Evolutionary conservation across 2,113 vertebrate species (phyloP).

Genomic region (Ctenodactylus gundi): DNA sequence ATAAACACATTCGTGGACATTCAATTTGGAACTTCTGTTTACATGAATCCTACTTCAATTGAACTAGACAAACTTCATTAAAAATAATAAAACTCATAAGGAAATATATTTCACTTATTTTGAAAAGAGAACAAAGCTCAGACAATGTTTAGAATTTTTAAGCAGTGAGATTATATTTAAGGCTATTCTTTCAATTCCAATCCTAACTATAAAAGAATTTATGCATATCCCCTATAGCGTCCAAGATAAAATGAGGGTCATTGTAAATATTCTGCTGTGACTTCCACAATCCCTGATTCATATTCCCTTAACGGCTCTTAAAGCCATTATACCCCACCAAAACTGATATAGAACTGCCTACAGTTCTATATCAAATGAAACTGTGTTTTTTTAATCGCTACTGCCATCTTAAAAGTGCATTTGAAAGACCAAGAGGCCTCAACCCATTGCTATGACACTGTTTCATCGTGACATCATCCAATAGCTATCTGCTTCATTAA

Average conservation of each 20-base stretch:
- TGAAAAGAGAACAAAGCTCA: neutral
- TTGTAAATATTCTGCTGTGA: neutral
- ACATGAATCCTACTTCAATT: neutral
- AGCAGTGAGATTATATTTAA: neutral
- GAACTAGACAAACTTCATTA: slow-evolving; percentile 20
- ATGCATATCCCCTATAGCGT: neutral
- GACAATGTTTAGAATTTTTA: neutral
- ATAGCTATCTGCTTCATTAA: neutral
- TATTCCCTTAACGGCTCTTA: neutral
- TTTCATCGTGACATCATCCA: neutral
- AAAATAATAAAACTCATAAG: neutral
- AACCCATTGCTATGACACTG: neutral
- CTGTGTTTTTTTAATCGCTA: neutral
- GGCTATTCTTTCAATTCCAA: neutral
- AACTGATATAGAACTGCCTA: too few species aligned
- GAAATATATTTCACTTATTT: neutral
- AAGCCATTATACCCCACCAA: too few species aligned
- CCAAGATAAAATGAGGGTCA: neutral
- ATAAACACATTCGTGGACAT: neutral
- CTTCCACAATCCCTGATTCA: neutral
- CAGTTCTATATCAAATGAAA: neutral
- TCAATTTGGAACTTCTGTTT: neutral
- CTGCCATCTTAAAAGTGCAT: neutral
- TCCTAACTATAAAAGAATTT: neutral
- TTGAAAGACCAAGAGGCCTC: neutral